phyloP scores from a whole-genome alignment of 2,113 vertebrate species.

The Hippocampus abdominalis region DNA sequence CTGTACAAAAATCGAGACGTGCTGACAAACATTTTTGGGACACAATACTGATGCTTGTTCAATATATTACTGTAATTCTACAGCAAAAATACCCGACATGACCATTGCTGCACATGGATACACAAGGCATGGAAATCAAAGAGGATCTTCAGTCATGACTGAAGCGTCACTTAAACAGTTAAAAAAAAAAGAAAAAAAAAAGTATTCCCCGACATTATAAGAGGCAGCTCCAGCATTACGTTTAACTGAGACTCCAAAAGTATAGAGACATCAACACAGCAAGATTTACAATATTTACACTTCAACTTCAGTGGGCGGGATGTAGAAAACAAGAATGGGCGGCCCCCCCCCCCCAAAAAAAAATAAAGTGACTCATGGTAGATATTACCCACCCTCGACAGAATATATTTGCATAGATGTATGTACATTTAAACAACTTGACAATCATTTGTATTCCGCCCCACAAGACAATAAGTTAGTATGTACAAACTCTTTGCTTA shows the following conservation, averaged over 20 bases:
- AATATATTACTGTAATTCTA: constrained; percentile 7
- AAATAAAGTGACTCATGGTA: constrained; percentile 6
- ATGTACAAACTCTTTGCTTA: constrained; percentile 56
- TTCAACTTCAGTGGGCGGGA: background rate
- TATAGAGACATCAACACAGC: background rate
- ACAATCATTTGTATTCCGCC: constrained; percentile 5
- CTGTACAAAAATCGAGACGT: constrained; percentile 40
- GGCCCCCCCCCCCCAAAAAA: background rate
- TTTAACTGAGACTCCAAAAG: background rate
- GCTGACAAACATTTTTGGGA: background rate
- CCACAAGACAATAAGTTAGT: constrained; percentile 60
- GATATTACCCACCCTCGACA: constrained; percentile 8
- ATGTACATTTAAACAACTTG: constrained; percentile 44
- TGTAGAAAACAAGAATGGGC: background rate
- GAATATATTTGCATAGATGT: constrained; percentile 53
- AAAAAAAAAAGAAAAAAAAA: constrained; percentile 22
- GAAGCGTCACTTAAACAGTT: constrained; percentile 12
- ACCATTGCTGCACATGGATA: constrained; percentile 19
- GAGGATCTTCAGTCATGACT: constrained; percentile 1
- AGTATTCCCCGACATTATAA: background rate
- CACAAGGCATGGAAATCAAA: constrained; percentile 44
- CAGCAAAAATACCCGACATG: constrained; percentile 7
- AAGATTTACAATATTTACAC: constrained; percentile 37
- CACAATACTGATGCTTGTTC: background rate
- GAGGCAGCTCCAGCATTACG: background rate